A percentile compares a stretch with the other conserved stretches of the same genome.
phyloP scores from a whole-genome alignment of 2,797 vertebrate genomes.

The Vireo griseus region DNA sequence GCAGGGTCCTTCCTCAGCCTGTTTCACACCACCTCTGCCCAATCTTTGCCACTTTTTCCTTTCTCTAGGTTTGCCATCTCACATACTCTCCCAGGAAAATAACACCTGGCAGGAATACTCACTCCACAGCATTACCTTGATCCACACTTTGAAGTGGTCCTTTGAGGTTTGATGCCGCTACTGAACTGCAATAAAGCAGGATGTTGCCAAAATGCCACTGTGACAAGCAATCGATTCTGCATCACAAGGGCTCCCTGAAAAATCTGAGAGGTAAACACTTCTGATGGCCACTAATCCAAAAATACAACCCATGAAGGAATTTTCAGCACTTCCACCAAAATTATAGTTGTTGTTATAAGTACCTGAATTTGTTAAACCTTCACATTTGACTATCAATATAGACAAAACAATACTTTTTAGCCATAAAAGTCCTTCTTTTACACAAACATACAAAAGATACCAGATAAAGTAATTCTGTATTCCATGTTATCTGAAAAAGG shows the following conservation, averaged over 20 bases:
- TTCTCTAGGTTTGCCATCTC: background rate
- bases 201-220: rapidly evolving
- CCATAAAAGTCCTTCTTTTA: background rate
- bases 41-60: background rate
- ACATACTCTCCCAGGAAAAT: background rate
- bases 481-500: background rate
- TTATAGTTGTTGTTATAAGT: background rate
- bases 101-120: background rate
- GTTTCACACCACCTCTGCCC: rapidly evolving
- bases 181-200: background rate
- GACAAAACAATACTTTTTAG: background rate
- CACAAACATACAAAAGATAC: background rate
- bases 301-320: background rate
- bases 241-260: background rate
- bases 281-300: background rate
- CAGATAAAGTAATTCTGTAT: background rate
- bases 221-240: background rate
- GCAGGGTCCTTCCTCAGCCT: background rate
- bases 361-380: background rate
- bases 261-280: background rate
- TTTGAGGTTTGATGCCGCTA: background rate
- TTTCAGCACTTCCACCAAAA: background rate
- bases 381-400: background rate
- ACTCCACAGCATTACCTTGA: background rate
- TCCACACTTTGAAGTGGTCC: background rate